Evolutionary conservation across 2,888 invertebrate genomes (phyloP).

Genomic region (Philhelius pedissequus): DNA sequence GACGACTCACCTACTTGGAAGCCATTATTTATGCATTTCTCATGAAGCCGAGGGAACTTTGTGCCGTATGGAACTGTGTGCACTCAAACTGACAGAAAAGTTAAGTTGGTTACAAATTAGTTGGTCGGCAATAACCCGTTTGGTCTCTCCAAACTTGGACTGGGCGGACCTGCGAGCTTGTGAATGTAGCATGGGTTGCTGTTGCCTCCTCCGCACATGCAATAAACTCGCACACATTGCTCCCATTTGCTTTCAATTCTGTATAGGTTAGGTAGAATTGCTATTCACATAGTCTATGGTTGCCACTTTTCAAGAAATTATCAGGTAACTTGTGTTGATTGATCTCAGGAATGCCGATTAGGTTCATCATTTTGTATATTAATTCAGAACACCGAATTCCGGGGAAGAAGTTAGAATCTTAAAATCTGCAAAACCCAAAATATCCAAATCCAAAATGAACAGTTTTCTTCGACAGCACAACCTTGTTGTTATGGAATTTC

Average conservation of each 20-base stretch:
- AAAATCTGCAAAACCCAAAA: too few species aligned
- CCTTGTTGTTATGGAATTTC: too few species aligned
- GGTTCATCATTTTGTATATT: too few species aligned
- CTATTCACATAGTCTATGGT: background rate
- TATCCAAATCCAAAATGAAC: too few species aligned
- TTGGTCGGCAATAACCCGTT: conserved; percentile 61
- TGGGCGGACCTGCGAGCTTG: background rate
- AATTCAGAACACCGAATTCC: too few species aligned
- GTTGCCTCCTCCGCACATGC: conserved; percentile 50
- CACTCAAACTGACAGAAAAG: conserved; percentile 69
- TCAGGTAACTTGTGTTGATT: background rate
- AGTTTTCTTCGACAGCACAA: too few species aligned
- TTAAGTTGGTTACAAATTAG: conserved; percentile 69
- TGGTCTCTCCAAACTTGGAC: conserved; percentile 15
- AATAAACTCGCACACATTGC: conserved; percentile 56
- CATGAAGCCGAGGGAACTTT: conserved; percentile 57
- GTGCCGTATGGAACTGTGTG: conserved; percentile 61
- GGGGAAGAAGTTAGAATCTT: too few species aligned
- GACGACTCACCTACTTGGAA: conserved; percentile 63
- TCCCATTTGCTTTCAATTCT: conserved; percentile 23
- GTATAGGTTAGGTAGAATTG: background rate
- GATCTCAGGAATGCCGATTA: too few species aligned
- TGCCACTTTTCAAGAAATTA: background rate
- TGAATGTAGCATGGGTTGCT: background rate
- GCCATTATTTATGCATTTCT: conserved; percentile 68